A percentile compares a stretch with the other conserved stretches of the same genome.
Evolutionary conservation across 1,140 invertebrate genomes (phyloP).

Genomic region (Leptinotarsa texana): DNA sequence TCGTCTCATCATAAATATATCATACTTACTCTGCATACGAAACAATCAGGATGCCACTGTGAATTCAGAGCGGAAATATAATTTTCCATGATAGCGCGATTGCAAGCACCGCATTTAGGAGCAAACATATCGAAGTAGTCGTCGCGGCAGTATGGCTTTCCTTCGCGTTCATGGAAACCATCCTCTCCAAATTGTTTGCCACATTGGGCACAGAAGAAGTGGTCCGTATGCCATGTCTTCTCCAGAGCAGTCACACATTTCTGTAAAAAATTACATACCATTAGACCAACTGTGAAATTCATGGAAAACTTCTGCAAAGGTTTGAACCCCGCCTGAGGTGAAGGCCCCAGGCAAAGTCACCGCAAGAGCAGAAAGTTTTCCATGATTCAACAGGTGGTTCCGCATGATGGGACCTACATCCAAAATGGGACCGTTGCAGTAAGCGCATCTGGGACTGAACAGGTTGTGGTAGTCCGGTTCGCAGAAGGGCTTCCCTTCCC

Average conservation of each 20-base stretch:
- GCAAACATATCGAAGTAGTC: constrained; percentile 99
- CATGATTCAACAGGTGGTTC: constrained; percentile 7
- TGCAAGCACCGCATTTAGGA: constrained; percentile 97
- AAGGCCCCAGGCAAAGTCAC: no score
- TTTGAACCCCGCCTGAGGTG: no score
- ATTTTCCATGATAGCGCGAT: constrained; percentile 96
- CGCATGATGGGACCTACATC: constrained; percentile 71
- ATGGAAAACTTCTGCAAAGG: background rate
- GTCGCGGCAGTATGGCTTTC: constrained; percentile 90
- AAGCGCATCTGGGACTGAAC: constrained; percentile 96
- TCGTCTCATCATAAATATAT: no score
- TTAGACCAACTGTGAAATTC: background rate
- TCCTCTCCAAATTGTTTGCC: constrained; percentile 96
- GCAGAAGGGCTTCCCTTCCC: constrained; percentile 95
- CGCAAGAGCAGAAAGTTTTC: background rate
- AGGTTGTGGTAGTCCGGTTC: constrained; percentile 98
- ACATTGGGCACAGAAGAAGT: constrained; percentile 99
- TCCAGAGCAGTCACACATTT: constrained; percentile 99
- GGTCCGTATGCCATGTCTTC: constrained; percentile 99
- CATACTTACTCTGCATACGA: constrained; percentile 95
- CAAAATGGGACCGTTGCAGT: constrained; percentile 97
- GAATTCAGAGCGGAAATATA: constrained; percentile 97
- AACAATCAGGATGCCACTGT: constrained; percentile 99
- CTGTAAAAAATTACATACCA: constrained; percentile 63
- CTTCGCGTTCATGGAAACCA: constrained; percentile 92